Evolutionary conservation across 2,888 invertebrate genomes (phyloP), one percentile per base, ranked within the genome.

Genomic region (Thera obeliscata): DNA sequence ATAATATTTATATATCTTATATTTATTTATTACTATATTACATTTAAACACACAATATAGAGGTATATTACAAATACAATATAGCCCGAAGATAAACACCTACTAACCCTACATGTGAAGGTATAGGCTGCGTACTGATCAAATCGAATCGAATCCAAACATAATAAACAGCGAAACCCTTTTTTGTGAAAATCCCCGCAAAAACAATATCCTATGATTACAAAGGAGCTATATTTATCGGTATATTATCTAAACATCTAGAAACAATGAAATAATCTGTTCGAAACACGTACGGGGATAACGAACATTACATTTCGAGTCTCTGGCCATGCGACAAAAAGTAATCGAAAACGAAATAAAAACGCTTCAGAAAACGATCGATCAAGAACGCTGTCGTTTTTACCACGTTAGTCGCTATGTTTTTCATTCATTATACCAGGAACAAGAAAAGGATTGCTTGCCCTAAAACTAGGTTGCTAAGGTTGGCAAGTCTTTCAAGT

Each of bases 251-350:
- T 75, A 78, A 76, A 81, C 77, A 81, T 76, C 73, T 74, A 69
- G 64, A 81, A 22, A 81, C 81, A 81, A 82, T 81, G 76, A 71
- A 83, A 79, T 78, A 84, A 82, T 83, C 83, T 79, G 86, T 83
- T 87, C 83, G 78, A 82, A 84, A 84, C 87, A 87, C 86, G 87
- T 87, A 80, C 82, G 64, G 71, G 81, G 82, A 84, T 87, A 86
- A 87, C 86, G 86, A 87, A 87, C 81, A 86, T 87, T 84, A 87
- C 82, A 82, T 82, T 77, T 75, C 73, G 78, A 78, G 82, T 77
- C 80, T 83, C 78, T 78, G 11, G 41, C 33, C 11, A 8, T 22
- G 54, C 60, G 64, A 67, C 60, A 67, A 61, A 33, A 8, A 54
- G 41, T 41, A 35, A 52, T 57, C 46, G 61, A 9, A 57, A 57